Evolutionary conservation across 2,888 invertebrate species (phyloP), one percentile per base, ranked within the genome.

Genomic region (Cyclophora punctaria): DNA sequence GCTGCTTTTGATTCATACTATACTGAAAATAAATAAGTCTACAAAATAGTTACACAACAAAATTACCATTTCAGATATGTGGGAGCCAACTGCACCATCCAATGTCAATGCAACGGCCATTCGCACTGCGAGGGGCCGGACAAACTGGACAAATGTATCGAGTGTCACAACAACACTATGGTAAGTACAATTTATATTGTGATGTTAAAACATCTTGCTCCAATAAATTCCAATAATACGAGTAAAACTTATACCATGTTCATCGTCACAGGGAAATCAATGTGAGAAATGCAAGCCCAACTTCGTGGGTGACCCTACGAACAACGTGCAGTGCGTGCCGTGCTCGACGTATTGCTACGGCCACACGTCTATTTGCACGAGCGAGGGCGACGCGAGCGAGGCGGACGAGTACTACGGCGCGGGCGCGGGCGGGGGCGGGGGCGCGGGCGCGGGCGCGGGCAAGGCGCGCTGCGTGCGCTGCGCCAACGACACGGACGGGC

Each of bases 31-130:
- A 41, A n/a, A 5, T 2, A 41, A 6, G n/a, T 4, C 4, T 4
- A 42, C 5, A 7, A 42, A 7, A 7, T 42, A 7, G 5, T 7
- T 20, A 34, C 6, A 45, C 3, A 34, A 34, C 34, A 7, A 20
- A 35, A 20, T 50, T 47, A 20, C 34, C 34, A 33, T 47, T 46
- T 35, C 56, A 61, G 60, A 44, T 61, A 61, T 43, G 97, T 98
- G 34, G 98, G 98, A 49, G 93, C 94, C 62, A 97, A 97, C 86
- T 98, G 98, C 78, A 95, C 95, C 64, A 95, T 95, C 57, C 95
- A 96, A 80, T 98, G 98, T 76, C 93, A 96, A 75, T 98, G 98
- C 78, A 97, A 98, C 76, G 97, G 97, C 0, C 97, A 98, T 83
- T 95, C 97, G 51, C 92, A 97, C 75, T 98, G 98, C 76, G 93